phyloP scores from a whole-genome alignment of 2,113 vertebrate genomes.

The Megatriorchis doriae region DNA sequence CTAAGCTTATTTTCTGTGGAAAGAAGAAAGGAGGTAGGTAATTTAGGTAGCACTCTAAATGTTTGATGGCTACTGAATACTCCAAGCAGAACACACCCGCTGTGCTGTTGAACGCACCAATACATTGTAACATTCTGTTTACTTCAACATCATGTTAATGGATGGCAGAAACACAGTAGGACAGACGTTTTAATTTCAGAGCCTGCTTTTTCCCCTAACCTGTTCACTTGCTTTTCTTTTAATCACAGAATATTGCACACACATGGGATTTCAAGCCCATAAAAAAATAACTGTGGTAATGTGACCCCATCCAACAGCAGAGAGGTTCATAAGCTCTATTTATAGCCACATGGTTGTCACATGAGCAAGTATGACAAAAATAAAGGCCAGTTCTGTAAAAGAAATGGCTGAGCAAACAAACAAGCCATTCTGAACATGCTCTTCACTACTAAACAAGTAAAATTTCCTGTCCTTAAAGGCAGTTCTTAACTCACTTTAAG shows the following conservation, averaged over 20 bases:
- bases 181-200: neutral
- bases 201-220: neutral
- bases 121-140: neutral
- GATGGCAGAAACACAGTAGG: constrained; percentile 1
- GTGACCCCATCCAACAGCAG: neutral
- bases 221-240: neutral
- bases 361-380: neutral
- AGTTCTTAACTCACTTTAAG: neutral
- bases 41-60: neutral
- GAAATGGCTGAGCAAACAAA: constrained; percentile 13
- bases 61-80: neutral
- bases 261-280: neutral
- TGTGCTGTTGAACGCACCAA: neutral
- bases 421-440: neutral
- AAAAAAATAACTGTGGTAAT: neutral
- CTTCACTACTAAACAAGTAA: neutral
- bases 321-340: neutral
- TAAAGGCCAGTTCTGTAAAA: neutral
- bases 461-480: neutral
- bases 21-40: constrained; percentile 81
- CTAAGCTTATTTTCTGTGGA: constrained; percentile 71
- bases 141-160: neutral
- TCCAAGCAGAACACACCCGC: neutral
- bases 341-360: neutral
- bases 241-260: neutral